Base-by-base conservation (phyloP, 2,888 invertebrate species). In the Trachelus stipa region DNA sequence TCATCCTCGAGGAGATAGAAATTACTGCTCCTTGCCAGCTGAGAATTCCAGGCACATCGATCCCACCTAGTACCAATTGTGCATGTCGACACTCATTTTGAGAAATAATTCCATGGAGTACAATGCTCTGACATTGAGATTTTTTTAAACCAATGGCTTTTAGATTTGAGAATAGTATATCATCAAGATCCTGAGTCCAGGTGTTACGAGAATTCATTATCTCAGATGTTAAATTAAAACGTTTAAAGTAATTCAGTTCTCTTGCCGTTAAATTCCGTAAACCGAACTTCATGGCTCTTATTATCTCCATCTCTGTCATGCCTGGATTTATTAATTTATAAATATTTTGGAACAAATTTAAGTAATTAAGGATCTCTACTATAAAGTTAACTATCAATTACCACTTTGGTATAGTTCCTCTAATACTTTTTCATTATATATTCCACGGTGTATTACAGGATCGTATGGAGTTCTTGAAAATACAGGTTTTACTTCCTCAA, bases 271-370 rank as follows among this genome's bases (percentile, higher is more conserved):
- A 81, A 76, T 76, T 79, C 12, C 79, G 15, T 1, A 87, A 77
- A 23, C 87, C 87, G 69, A 78, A 81, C 78, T 87, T 87, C 84
- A 87, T 85, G 31, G 80, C 83, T 76, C 84, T 86, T n/a, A 85
- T 69, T 11, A 87, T 80, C n/a, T 11, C 77, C 30, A 79, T 71
- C 12, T 73, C 15, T 11, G 82, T 68, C 79, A 84, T 83, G 12
- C 84, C 87, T 87, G 74, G 68, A 83, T 80, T 30, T 6, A 78
- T 33, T 68, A 34, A 31, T 56, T 56, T 56, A 56, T 56, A 23
- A 56, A 56, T 56, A 56, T 56, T 23, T 23, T 56, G 9, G 2
- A 23, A 56, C 1, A 56, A 15, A 23, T 23, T 23, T 9, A 56
- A 23, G 9, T 23, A 56, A 56, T 56, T 56, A 40, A 40, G 6